Percentiles rank a stretch among this genome's conserved stretches.
Evolutionary conservation across 2,113 vertebrate species (phyloP).

Genomic region (Etheostoma spectabile): DNA sequence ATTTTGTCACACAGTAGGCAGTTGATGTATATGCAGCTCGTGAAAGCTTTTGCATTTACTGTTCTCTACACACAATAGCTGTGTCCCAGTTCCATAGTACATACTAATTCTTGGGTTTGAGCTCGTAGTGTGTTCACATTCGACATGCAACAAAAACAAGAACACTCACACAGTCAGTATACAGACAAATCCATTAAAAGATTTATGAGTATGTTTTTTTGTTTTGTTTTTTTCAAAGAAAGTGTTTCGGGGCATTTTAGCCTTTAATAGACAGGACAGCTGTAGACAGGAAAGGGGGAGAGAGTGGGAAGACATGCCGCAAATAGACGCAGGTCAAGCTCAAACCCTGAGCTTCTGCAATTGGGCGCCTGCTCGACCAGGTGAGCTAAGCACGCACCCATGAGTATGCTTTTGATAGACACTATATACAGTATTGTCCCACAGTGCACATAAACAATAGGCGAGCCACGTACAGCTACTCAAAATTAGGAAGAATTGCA

Average conservation of each 20-base stretch:
- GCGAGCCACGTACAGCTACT: no score
- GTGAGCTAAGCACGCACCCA: no score
- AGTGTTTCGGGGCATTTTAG: no score
- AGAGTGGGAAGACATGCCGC: no score
- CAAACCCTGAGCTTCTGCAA: no score
- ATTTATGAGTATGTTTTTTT: background rate
- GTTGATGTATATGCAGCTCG: background rate
- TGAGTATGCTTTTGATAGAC: background rate
- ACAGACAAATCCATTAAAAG: background rate
- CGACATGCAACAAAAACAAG: background rate
- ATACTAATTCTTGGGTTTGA: background rate
- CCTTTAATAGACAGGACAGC: no score
- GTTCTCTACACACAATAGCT: constrained; percentile 5
- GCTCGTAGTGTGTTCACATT: background rate
- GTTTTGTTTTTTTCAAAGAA: no score
- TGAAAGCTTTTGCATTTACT: background rate
- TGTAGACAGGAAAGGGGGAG: no score
- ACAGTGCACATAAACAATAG: background rate
- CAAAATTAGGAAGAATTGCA: no score
- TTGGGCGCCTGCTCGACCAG: no score
- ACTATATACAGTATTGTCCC: background rate
- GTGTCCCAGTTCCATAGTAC: background rate
- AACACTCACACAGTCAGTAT: background rate
- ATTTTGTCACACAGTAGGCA: background rate
- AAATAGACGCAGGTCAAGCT: no score